Conservation (phyloP, 2,888 invertebrate genomes). For the Pseudoips prasinana region DNA sequence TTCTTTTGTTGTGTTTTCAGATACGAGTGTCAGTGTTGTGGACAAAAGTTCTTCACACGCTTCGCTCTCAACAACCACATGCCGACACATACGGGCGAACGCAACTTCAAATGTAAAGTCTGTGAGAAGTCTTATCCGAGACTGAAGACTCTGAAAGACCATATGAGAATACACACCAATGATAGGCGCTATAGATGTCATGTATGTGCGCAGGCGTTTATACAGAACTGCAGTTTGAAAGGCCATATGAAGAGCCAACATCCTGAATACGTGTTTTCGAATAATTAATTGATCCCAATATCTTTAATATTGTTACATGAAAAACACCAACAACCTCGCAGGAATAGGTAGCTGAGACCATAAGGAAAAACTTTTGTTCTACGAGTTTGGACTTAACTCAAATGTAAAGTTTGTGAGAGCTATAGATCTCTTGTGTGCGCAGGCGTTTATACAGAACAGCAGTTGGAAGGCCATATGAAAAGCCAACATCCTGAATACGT, state of each 20-base stretch:
- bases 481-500: constrained; percentile 67
- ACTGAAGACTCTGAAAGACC: constrained; percentile 66
- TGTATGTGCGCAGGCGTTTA: constrained; percentile 70
- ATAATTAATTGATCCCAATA: no score
- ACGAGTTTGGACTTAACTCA: no score
- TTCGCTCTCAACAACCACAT: constrained; percentile 71
- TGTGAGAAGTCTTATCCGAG: constrained; percentile 71
- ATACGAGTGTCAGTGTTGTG: constrained; percentile 69
- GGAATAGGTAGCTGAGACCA: no score
- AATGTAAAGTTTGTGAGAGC: no score
- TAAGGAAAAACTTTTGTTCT: no score
- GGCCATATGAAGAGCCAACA: constrained; percentile 74
- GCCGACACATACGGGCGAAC: constrained; percentile 69
- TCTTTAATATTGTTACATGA: no score
- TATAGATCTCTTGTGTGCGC: constrained; percentile 66
- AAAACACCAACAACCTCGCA: no score
- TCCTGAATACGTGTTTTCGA: constrained; percentile 46
- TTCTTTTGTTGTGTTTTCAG: no score
- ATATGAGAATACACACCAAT: constrained; percentile 66
- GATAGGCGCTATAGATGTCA: constrained; percentile 62
- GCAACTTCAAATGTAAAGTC: constrained; percentile 69
- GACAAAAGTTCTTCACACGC: constrained; percentile 70
- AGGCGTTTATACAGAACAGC: constrained; percentile 73
- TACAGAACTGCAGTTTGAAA: constrained; percentile 71
- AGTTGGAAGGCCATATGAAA: constrained; percentile 72